These are phyloP conservation scores for Gnathonemus echidnorhynchus DNA, from an alignment of 2,113 vertebrate genomes.

Conservation along the genomic window DNA sequence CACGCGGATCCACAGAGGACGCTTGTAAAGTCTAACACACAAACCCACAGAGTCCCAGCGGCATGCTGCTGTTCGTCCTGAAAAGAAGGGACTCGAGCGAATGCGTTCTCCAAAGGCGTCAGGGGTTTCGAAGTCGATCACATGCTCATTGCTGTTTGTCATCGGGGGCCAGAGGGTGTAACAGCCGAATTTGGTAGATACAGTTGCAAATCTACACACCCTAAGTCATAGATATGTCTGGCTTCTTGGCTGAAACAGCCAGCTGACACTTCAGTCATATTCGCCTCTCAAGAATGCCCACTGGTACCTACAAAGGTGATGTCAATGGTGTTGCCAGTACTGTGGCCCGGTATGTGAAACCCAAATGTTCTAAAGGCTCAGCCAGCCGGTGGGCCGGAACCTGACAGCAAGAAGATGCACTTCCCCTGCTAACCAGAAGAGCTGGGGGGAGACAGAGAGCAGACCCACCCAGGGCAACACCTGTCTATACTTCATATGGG, in stretches of 20 bases:
- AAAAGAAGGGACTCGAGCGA: neutral
- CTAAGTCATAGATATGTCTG: neutral
- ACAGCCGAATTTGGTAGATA: neutral
- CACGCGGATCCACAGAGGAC: neutral
- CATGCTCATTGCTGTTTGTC: neutral
- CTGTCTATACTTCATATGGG: neutral
- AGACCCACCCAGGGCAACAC: neutral
- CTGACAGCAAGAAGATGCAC: neutral
- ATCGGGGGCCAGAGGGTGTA: neutral
- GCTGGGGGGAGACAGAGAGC: neutral
- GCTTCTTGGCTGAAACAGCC: neutral
- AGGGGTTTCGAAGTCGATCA: neutral
- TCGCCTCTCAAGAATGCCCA: neutral
- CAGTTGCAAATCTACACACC: neutral
- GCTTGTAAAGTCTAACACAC: neutral
- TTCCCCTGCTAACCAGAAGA: neutral
- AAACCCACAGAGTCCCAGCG: neutral
- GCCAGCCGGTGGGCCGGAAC: neutral
- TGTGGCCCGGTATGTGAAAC: neutral
- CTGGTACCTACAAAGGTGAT: neutral
- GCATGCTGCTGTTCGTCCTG: neutral
- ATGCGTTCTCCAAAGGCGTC: neutral
- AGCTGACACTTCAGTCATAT: neutral
- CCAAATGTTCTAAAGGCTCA: neutral
- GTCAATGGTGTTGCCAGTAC: neutral